These are phyloP conservation scores for Oligia strigilis DNA, from an alignment of 2,888 invertebrate species.

Conservation along the genomic window DNA sequence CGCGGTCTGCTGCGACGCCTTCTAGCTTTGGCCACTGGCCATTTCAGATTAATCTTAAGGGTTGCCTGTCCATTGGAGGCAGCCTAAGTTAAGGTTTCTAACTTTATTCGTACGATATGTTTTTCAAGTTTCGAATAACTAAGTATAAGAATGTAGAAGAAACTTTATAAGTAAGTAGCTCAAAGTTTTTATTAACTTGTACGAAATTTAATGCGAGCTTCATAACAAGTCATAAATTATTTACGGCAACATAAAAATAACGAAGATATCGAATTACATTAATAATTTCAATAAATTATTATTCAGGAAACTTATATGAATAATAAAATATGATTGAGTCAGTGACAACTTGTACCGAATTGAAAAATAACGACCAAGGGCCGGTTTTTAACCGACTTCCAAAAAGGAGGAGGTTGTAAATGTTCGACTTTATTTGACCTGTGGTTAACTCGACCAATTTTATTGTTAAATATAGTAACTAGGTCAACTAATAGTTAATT, in stretches of 20 bases:
- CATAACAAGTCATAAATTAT: slow-evolving; percentile 20
- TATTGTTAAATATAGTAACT: too few relatives aligned
- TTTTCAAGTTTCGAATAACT: not conserved
- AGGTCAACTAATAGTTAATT: too few relatives aligned
- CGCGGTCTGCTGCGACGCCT: not conserved
- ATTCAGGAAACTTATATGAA: slow-evolving; percentile 54
- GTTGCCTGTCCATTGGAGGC: not conserved
- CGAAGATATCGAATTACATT: slow-evolving; percentile 41
- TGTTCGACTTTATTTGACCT: too few relatives aligned
- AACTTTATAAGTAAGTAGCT: not conserved
- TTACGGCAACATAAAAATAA: slow-evolving; percentile 18
- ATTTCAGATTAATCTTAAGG: not conserved
- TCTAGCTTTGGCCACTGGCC: not conserved
- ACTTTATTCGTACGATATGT: too few relatives aligned
- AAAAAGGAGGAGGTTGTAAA: too few relatives aligned
- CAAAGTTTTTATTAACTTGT: slow-evolving; percentile 7
- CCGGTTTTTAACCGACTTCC: too few relatives aligned
- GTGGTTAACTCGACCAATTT: too few relatives aligned
- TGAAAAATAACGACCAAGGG: slow-evolving; percentile 38
- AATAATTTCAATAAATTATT: slow-evolving; percentile 43
- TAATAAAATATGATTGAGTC: slow-evolving; percentile 49
- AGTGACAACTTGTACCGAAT: slow-evolving; percentile 38
- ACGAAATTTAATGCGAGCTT: slow-evolving; percentile 4
- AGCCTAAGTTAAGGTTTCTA: not conserved
- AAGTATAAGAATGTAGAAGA: not conserved